phyloP scores from a whole-genome alignment of 1,140 invertebrate genomes.

The Onthophagus taurus region DNA sequence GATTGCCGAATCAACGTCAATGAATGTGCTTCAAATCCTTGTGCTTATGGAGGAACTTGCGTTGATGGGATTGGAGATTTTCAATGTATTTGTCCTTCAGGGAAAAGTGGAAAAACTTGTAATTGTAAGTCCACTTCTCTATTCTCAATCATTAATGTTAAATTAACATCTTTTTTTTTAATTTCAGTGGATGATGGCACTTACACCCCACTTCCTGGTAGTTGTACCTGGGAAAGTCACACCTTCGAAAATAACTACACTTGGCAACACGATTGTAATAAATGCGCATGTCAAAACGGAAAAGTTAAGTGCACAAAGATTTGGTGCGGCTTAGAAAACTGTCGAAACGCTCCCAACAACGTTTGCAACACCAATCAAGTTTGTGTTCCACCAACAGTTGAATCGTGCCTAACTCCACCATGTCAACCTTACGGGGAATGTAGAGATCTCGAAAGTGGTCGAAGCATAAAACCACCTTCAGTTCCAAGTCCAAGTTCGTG shows the following conservation, averaged over 20 bases:
- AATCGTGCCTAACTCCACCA: constrained; percentile 65
- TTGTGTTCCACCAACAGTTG: constrained; percentile 63
- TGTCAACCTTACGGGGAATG: constrained; percentile 78
- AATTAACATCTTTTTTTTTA: constrained; percentile 15
- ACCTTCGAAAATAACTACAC: constrained; percentile 50
- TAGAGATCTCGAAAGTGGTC: constrained; percentile 58
- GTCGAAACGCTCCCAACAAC: constrained; percentile 44
- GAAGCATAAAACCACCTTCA: constrained; percentile 63
- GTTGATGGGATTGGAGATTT: constrained; percentile 65
- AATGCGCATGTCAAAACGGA: constrained; percentile 65
- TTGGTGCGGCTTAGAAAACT: constrained; percentile 77
- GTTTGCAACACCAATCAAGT: constrained; percentile 53
- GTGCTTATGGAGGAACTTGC: constrained; percentile 76
- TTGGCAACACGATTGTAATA: constrained; percentile 71
- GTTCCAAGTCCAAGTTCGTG: constrained; percentile 65
- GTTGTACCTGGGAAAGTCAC: constrained; percentile 49
- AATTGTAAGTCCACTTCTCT: constrained; percentile 37
- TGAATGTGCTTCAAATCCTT: constrained; percentile 70
- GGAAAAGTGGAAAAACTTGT: constrained; percentile 61
- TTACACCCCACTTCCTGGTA: constrained; percentile 34
- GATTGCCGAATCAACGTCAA: constrained; percentile 69
- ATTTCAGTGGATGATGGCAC: constrained; percentile 38
- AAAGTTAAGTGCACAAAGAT: constrained; percentile 72
- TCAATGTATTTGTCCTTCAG: constrained; percentile 70
- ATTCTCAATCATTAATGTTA: neutral